A percentile compares a stretch with the other conserved stretches of the same genome.
phyloP scores from a whole-genome alignment of 2,113 vertebrate genomes.

The Paracanthobrama guichenoti region DNA sequence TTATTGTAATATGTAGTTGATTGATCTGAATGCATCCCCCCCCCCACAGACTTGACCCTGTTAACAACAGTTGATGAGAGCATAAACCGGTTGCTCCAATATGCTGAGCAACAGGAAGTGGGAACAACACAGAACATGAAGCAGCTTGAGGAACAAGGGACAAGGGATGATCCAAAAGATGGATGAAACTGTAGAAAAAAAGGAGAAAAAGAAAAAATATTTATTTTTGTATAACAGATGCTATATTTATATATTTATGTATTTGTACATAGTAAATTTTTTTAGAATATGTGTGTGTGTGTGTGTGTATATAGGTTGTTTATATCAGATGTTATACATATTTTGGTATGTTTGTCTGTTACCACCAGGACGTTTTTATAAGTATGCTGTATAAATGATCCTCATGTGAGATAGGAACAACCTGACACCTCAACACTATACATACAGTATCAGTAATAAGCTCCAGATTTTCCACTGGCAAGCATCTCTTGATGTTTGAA shows the following conservation, averaged over 20 bases:
- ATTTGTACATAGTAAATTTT: conserved; percentile 92
- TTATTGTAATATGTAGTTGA: no score
- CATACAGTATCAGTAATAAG: conserved; percentile 32
- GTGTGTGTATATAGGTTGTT: conserved; percentile 75
- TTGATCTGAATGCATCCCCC: not conserved
- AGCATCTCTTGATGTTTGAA: not conserved
- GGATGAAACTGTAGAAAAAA: conserved; percentile 54
- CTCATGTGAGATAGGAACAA: conserved; percentile 25
- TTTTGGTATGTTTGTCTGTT: conserved; percentile 56
- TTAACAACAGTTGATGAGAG: conserved; percentile 79
- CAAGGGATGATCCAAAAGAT: conserved; percentile 55
- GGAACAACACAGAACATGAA: conserved; percentile 59
- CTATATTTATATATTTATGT: conserved; percentile 99
- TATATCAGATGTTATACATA: conserved; percentile 67
- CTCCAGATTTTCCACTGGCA: conserved; percentile 17
- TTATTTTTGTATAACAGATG: conserved; percentile 98
- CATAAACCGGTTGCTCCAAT: conserved; percentile 69
- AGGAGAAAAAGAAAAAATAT: conserved; percentile 83
- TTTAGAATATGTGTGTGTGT: conserved; percentile 74
- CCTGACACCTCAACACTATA: conserved; percentile 21
- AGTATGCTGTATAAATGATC: conserved; percentile 32
- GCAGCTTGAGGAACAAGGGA: conserved; percentile 54
- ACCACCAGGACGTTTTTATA: conserved; percentile 50
- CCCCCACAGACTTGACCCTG: conserved; percentile 59
- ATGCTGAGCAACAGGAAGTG: conserved; percentile 72